Evolutionary conservation across 2,888 invertebrate genomes (phyloP).

Genomic region (Taenaris catops): DNA sequence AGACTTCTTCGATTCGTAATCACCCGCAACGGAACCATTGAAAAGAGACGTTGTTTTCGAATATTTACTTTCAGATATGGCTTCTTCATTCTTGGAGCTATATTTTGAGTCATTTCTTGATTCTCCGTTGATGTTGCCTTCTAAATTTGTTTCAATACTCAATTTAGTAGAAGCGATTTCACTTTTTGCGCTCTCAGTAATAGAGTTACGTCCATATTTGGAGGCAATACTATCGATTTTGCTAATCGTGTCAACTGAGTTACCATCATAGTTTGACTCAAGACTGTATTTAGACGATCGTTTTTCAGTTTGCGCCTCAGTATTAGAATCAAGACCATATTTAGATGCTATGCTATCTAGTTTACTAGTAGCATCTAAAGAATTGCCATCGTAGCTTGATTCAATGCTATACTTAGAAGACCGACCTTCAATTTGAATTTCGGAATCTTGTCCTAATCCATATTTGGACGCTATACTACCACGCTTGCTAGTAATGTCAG

Average conservation of each 20-base stretch:
- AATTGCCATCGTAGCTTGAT: slow-evolving; percentile 43
- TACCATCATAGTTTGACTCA: slow-evolving; percentile 28
- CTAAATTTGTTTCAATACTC: slow-evolving; percentile 42
- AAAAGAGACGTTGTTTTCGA: slow-evolving; percentile 45
- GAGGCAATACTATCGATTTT: slow-evolving; percentile 47
- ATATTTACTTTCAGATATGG: slow-evolving; percentile 48
- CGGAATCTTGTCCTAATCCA: slow-evolving; percentile 38
- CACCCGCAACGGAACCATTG: slow-evolving; percentile 52
- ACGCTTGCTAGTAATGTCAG: slow-evolving; percentile 40
- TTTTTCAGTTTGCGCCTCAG: slow-evolving; percentile 24
- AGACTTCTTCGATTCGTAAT: slow-evolving; percentile 38
- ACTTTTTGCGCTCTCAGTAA: slow-evolving; percentile 42
- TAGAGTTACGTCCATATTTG: slow-evolving; percentile 43
- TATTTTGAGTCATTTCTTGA: slow-evolving; percentile 28
- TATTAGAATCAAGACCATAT: slow-evolving; percentile 52
- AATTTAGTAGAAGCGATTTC: slow-evolving; percentile 43
- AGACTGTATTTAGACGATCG: slow-evolving; percentile 26
- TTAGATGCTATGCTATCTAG: slow-evolving; percentile 51
- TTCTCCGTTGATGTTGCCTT: slow-evolving; percentile 36
- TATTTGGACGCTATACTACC: slow-evolving; percentile 41
- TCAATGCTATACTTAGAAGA: slow-evolving; percentile 43
- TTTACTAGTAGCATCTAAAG: slow-evolving; percentile 41
- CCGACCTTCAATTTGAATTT: slow-evolving; percentile 42
- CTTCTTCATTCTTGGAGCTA: slow-evolving; percentile 37
- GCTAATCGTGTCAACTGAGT: slow-evolving; percentile 33